Conservation (phyloP, 2,888 invertebrate species). For the Cataglyphis altisquamis region DNA sequence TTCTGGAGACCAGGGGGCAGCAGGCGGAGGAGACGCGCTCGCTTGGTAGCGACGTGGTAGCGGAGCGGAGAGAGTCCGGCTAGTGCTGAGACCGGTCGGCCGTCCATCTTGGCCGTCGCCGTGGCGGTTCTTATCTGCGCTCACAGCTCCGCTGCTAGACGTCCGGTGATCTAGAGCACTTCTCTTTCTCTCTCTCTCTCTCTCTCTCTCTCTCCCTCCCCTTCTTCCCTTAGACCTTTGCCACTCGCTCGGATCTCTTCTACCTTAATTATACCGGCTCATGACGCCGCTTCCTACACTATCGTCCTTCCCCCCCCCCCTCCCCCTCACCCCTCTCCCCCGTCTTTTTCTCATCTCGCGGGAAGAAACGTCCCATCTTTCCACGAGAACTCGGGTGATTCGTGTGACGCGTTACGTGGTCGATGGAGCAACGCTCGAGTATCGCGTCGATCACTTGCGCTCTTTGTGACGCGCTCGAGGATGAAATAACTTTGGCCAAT, state of each 20-base stretch:
- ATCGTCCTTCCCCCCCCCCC: constrained; percentile 38
- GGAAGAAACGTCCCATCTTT: constrained; percentile 38
- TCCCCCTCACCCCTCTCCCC: constrained; percentile 46
- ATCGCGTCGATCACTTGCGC: constrained; percentile 20
- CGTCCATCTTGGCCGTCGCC: constrained; percentile 86
- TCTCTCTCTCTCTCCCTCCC: constrained; percentile 71
- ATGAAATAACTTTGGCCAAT: constrained; percentile 32
- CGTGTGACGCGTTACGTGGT: constrained; percentile 28
- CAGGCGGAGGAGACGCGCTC: constrained; percentile 78
- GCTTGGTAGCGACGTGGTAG: constrained; percentile 79
- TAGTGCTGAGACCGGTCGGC: constrained; percentile 84
- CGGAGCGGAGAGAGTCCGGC: constrained; percentile 76
- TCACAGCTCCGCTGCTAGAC: constrained; percentile 86
- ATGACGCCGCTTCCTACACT: constrained; percentile 63
- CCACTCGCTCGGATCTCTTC: constrained; percentile 61
- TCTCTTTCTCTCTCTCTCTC: constrained; percentile 75
- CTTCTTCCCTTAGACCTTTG: constrained; percentile 41
- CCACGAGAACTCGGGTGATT: constrained; percentile 36
- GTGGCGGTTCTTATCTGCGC: constrained; percentile 86
- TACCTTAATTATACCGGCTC: constrained; percentile 81
- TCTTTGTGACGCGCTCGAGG: constrained; percentile 30
- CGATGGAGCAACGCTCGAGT: constrained; percentile 24
- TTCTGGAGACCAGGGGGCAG: constrained; percentile 76
- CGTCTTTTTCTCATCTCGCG: constrained; percentile 52
- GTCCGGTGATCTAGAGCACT: constrained; percentile 86